A percentile compares a stretch with the other conserved stretches of the same genome.
These are phyloP conservation scores for Melanotus villosus DNA, from an alignment of 2,888 invertebrate species.

Conservation along the genomic window DNA sequence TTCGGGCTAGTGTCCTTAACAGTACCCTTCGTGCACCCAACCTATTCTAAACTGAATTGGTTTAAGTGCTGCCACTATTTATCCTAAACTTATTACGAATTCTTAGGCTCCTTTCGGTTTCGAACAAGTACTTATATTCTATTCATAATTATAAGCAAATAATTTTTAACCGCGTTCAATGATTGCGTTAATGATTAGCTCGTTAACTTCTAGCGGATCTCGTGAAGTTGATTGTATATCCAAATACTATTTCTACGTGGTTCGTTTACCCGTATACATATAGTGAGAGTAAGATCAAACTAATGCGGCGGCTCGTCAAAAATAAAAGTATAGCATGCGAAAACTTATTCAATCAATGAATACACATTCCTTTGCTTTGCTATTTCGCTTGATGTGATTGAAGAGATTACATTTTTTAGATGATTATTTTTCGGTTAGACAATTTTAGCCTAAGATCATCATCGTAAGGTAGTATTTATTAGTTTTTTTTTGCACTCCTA, in stretches of 20 bases:
- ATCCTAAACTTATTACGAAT: too few species aligned
- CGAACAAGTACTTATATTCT: background rate
- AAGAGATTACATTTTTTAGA: conserved; percentile 13
- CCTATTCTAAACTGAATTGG: conserved; percentile 7
- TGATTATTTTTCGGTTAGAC: background rate
- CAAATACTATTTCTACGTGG: conserved; percentile 8
- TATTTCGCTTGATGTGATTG: conserved; percentile 1
- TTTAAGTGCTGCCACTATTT: too few species aligned
- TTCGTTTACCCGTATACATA: conserved; percentile 8
- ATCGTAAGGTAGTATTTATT: background rate
- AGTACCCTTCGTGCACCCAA: conserved; percentile 3
- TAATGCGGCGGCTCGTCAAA: conserved; percentile 19
- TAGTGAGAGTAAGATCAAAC: background rate
- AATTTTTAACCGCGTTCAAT: background rate
- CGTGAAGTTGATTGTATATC: background rate
- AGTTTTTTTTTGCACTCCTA: background rate
- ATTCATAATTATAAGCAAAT: conserved; percentile 2
- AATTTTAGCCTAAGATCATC: background rate
- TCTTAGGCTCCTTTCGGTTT: conserved; percentile 15
- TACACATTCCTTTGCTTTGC: conserved; percentile 16
- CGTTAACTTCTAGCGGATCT: conserved; percentile 15
- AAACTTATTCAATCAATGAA: conserved; percentile 16
- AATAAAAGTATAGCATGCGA: conserved; percentile 14
- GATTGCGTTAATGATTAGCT: conserved; percentile 17
- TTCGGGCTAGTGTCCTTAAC: conserved; percentile 15